Conservation (phyloP, 2,113 vertebrate species). For the Furnarius figulus region DNA sequence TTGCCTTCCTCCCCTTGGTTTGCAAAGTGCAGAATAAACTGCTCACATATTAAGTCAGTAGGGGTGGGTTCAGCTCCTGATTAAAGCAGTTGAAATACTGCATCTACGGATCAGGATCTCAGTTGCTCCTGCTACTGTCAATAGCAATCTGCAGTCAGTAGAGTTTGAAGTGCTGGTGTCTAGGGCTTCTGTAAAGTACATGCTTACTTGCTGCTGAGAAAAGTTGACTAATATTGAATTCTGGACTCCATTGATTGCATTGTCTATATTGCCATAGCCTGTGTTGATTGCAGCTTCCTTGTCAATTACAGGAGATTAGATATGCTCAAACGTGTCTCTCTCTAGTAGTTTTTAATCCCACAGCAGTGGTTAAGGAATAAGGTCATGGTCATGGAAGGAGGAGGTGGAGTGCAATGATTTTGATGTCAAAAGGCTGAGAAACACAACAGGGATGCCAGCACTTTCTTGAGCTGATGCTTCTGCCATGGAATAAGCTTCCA, state of each 20-base stretch:
- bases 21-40: neutral
- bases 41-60: neutral
- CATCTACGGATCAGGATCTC: accelerated
- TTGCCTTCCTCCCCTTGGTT: neutral
- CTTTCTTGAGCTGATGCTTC: neutral
- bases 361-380: neutral
- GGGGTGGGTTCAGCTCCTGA: neutral
- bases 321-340: neutral
- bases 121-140: neutral
- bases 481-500: neutral
- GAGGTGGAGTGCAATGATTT: neutral
- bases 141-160: neutral
- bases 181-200: neutral
- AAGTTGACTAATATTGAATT: neutral
- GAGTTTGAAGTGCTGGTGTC: neutral
- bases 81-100: neutral
- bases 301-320: neutral
- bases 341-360: neutral
- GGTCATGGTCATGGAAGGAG: neutral
- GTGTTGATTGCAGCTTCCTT: neutral
- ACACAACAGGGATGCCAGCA: neutral
- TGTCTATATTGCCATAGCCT: neutral
- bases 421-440: neutral
- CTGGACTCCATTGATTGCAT: neutral
- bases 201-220: neutral